phyloP scores from a whole-genome alignment of 2,797 vertebrate species.

The Melanotaenia boesemani region DNA sequence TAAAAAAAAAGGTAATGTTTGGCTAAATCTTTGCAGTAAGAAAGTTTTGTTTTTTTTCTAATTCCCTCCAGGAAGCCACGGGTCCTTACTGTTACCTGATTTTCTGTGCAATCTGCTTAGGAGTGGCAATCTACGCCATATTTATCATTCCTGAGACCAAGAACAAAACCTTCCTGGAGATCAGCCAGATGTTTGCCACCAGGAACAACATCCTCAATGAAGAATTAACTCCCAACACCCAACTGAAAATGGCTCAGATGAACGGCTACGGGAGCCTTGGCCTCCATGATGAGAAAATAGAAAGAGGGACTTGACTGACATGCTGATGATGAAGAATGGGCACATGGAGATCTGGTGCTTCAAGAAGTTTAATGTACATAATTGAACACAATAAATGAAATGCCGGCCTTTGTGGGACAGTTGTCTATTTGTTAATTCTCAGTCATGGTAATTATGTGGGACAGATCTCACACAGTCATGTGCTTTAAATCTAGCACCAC shows the following conservation, averaged over 20 bases:
- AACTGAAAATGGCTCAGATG: constrained; percentile 78
- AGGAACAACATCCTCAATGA: constrained; percentile 64
- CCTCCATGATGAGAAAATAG: constrained; percentile 32
- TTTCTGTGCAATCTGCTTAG: constrained; percentile 86
- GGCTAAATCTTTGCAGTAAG: too few species aligned
- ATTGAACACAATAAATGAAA: constrained; percentile 7
- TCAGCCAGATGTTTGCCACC: constrained; percentile 86
- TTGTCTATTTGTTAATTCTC: neutral
- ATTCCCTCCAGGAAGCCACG: constrained; percentile 77
- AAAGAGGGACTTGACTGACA: neutral
- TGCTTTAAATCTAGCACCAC: constrained; percentile 46
- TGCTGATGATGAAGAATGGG: neutral
- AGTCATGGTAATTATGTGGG: neutral
- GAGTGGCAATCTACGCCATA: constrained; percentile 85
- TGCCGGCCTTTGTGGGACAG: neutral
- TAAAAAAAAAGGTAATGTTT: too few species aligned
- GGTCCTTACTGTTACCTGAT: constrained; percentile 91
- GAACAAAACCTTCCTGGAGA: constrained; percentile 94
- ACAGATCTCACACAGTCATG: constrained; percentile 27
- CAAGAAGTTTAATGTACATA: neutral
- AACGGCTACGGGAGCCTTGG: constrained; percentile 83
- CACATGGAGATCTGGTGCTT: constrained; percentile 20
- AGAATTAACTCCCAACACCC: constrained; percentile 49
- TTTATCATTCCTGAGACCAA: constrained; percentile 90
- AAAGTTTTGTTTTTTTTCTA: neutral